Base-by-base conservation (phyloP, 2,797 vertebrate genomes). In the Cirrhinus molitorella region DNA sequence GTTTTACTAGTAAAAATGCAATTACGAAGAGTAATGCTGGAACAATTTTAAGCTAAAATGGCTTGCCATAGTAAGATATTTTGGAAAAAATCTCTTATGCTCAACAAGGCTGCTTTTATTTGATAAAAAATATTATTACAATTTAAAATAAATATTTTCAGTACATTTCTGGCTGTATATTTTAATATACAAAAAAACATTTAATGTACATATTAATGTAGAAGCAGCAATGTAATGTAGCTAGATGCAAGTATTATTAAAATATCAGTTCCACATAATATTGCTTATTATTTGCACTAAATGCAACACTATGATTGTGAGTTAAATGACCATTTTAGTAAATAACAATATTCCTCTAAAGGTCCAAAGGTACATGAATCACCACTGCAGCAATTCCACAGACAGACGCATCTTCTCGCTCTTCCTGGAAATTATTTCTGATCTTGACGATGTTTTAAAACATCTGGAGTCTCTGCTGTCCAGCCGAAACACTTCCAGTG, bases 301-400 rank as follows among this genome's bases (percentile, higher is more conserved):
- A 25, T 51, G 16, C 11, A 31, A 4, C 9, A 80, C 21, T 5
- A 45, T 61, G 51, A 68, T 43, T 21, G 37, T 1, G 43, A 23
- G 21, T 57, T 25, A 34, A 34, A 34, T 23, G 10, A 51, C 11
- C 21, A 34, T 55, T n/a, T 45, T 16, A 19, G 17, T 23, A 31
- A 63, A 47, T 55, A 3, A 37, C 11, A 28, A 45, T 49, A 6
- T 57, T n/a, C 47, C 21, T 23, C 5, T 77, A 5, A 89, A 97
- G 95, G 95, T 97, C 2, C 94, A 95, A 83, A 88, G 49, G 81
- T 96, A 96, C 91, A 87, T 83, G 88, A 95, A 94, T 21, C 92
- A 94, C 3, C 76, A 96, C 86, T 96, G 95, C 45, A 87, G 88
- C 89, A 96, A 91, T 11, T 17, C 90, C 80, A 96, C 95, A 0